Percentiles rank a stretch among this genome's conserved stretches.
Evolutionary conservation across 2,888 invertebrate genomes (phyloP).

Genomic region (Andrena minutula): DNA sequence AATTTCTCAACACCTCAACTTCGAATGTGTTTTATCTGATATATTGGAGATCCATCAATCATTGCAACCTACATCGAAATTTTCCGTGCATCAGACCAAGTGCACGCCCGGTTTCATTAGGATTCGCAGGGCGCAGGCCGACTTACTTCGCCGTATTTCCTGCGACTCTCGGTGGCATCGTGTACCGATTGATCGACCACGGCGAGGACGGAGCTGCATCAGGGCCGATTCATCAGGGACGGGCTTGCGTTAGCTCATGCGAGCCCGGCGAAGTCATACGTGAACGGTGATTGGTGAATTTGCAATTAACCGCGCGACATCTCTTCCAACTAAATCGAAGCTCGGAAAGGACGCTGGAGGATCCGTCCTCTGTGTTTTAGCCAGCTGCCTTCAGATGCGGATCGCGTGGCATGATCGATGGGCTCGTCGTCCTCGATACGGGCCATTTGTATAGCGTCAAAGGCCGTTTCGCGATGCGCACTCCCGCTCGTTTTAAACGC

Average conservation of each 20-base stretch:
- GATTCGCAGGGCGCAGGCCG: too few relatives aligned
- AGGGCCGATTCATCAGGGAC: conserved; percentile 65
- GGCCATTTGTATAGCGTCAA: neutral
- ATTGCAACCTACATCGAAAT: too few relatives aligned
- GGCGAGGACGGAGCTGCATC: conserved; percentile 36
- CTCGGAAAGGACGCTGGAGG: conserved; percentile 34
- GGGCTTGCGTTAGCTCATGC: conserved; percentile 41
- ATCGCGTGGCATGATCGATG: conserved; percentile 2
- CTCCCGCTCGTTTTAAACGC: neutral
- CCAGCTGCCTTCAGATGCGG: conserved; percentile 16
- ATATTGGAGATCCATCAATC: too few relatives aligned
- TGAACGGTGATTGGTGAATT: conserved; percentile 63
- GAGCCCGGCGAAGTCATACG: conserved; percentile 53
- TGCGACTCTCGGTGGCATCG: conserved; percentile 11
- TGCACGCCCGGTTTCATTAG: too few relatives aligned
- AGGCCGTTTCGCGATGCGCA: neutral
- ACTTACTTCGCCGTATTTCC: conserved; percentile 1
- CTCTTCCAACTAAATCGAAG: conserved; percentile 20
- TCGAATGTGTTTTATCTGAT: too few relatives aligned
- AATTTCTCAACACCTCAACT: too few relatives aligned
- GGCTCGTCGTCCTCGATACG: neutral
- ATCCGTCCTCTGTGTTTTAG: conserved; percentile 5
- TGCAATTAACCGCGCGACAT: conserved; percentile 34
- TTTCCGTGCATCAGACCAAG: too few relatives aligned
- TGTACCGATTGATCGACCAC: conserved; percentile 50